Evolutionary conservation across 2,888 invertebrate species (phyloP).

Genomic region (Timema cristinae): DNA sequence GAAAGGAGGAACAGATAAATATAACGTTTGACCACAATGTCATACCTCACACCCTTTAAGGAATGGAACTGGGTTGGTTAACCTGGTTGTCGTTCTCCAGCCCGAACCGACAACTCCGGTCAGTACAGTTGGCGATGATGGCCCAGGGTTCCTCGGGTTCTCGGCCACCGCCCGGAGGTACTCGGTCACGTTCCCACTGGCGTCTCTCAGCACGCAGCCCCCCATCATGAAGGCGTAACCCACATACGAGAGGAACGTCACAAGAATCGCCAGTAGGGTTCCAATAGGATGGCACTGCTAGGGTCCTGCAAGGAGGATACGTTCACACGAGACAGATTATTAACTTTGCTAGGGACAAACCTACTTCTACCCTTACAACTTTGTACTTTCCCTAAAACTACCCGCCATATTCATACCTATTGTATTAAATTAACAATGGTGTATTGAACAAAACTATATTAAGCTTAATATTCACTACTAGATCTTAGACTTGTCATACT

Average conservation of each 20-base stretch:
- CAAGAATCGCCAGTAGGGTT: slow-evolving; percentile 53
- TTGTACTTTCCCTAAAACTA: background rate
- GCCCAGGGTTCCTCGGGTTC: slow-evolving; percentile 44
- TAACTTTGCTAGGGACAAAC: background rate
- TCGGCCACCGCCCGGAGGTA: slow-evolving; percentile 39
- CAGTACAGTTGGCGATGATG: slow-evolving; percentile 36
- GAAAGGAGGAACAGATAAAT: too few species aligned
- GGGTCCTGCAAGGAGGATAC: slow-evolving; percentile 43
- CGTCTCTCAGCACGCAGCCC: slow-evolving; percentile 42
- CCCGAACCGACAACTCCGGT: slow-evolving; percentile 44
- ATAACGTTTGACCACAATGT: too few species aligned
- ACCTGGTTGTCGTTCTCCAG: slow-evolving; percentile 48
- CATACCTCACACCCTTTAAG: too few species aligned
- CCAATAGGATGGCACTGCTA: too few species aligned
- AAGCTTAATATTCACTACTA: background rate
- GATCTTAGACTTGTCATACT: too few species aligned
- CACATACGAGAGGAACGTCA: slow-evolving; percentile 54
- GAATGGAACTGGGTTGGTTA: too few species aligned
- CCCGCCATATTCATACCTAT: too few species aligned
- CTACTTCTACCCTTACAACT: too few species aligned
- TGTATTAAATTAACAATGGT: too few species aligned
- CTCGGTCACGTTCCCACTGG: slow-evolving; percentile 40
- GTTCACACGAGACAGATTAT: background rate
- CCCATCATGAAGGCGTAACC: slow-evolving; percentile 47
- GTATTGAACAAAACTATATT: background rate